Evolutionary conservation across 2,113 vertebrate species (phyloP), one percentile per base, ranked within the genome.

Genomic region (Chloropsis hardwickii): DNA sequence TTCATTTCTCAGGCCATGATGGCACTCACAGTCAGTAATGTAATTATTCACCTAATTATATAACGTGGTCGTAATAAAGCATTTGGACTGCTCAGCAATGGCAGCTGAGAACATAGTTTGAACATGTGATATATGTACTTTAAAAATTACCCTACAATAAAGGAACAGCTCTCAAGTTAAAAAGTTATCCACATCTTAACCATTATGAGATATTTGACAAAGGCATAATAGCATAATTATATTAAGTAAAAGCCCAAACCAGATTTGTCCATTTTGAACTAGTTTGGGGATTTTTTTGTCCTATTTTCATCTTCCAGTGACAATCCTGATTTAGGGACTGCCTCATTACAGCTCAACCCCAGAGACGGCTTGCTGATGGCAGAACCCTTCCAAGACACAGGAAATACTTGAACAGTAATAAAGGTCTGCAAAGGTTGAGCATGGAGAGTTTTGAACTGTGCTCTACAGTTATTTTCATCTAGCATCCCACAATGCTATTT

Each of bases 11-110:
- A 83, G 61, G 53, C 47, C 56, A 28, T 12, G 53, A 92, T 83
- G 51, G 88, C 76, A 93, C 80, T 93, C 72, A 78, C 76, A 93
- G 76, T 93, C 72, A 78, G 29, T 88, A 96, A 95, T 33, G 12
- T 35, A 88, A 92, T 95, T 92, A 92, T 51, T 93, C 72, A 71
- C 44, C 56, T 92, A 90, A 94, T 86, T 78, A 51, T 62, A 56
- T 71, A 88, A 92, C 37, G 17, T 35, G 44, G 56, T 45, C 67
- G 67, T n/a, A 93, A 74, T 81, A 66, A 86, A 93, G 51, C 58
- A 78, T 71, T 93, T 86, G 72, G 58, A 50, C 39, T 56, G 39
- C 25, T 82, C 66, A 74, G 37, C 61, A 94, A 24, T 56, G 71
- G 78, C 60, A 93, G 72, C 3, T 74, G 47, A 95, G 65, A 77